A percentile compares a stretch with the other conserved stretches of the same genome.
These are phyloP conservation scores for Venturia canescens DNA, from an alignment of 1,140 invertebrate species.

Conservation along the genomic window DNA sequence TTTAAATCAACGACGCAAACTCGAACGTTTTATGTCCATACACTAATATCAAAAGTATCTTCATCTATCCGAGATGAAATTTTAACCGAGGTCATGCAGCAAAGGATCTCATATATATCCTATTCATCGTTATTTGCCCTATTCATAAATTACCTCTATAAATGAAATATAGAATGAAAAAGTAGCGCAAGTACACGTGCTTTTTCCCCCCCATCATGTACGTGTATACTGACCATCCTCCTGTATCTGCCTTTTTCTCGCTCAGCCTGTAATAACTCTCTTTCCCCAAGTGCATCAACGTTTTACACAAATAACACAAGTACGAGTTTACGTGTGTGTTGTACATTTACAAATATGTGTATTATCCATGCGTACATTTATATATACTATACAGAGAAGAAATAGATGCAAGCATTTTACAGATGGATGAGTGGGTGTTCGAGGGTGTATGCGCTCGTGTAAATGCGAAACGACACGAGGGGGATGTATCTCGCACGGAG, in stretches of 20 bases:
- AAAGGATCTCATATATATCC: no score
- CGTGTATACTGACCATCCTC: not conserved
- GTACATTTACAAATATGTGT: not conserved
- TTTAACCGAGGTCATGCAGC: no score
- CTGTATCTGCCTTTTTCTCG: not conserved
- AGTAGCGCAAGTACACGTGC: not conserved
- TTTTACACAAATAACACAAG: constrained; percentile 34
- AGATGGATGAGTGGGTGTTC: not conserved
- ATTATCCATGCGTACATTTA: not conserved
- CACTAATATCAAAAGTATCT: no score
- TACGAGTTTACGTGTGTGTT: constrained; percentile 8
- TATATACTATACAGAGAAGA: not conserved
- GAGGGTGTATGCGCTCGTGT: not conserved
- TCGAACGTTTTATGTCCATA: no score
- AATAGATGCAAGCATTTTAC: not conserved
- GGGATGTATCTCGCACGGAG: not conserved
- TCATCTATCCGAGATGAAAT: no score
- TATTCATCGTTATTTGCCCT: not conserved
- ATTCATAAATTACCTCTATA: not conserved
- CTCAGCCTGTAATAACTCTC: constrained; percentile 38
- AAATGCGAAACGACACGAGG: not conserved
- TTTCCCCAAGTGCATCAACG: constrained; percentile 38
- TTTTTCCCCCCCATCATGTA: not conserved
- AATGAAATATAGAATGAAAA: not conserved
- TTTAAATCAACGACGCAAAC: no score